A percentile compares a stretch with the other conserved stretches of the same genome.
phyloP scores from a whole-genome alignment of 2,888 invertebrate species.

The Campoplex nolae region DNA sequence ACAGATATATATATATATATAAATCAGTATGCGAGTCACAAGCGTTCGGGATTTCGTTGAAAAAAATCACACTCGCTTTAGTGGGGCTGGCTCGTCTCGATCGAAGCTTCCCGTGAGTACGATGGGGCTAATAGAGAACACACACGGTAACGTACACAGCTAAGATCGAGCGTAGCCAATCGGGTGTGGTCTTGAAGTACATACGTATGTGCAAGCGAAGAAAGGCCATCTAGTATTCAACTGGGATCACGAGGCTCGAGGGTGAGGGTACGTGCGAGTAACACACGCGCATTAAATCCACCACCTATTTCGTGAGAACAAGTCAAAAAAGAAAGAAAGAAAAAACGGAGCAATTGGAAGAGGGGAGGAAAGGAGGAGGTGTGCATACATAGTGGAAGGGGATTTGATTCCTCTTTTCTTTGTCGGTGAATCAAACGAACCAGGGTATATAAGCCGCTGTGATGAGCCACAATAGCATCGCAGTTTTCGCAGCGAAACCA shows the following conservation, averaged over 20 bases:
- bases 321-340: background rate
- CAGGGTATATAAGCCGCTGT: conserved; percentile 78
- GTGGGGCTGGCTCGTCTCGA: conserved; percentile 44
- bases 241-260: conserved; percentile 50
- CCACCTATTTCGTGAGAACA: conserved; percentile 45
- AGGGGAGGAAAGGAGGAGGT: conserved; percentile 5
- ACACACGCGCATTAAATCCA: conserved; percentile 38
- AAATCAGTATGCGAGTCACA: conserved; percentile 56
- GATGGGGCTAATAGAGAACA: conserved; percentile 39
- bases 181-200: conserved; percentile 71
- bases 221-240: conserved; percentile 76
- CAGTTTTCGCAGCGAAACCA: conserved; percentile 76
- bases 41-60: conserved; percentile 52
- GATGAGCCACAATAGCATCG: conserved; percentile 72
- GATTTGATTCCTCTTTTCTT: conserved; percentile 48
- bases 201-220: conserved; percentile 45
- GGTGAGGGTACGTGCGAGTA: conserved; percentile 56
- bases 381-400: conserved; percentile 1
- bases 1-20: background rate
- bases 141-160: background rate
- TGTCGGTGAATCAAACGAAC: conserved; percentile 67
- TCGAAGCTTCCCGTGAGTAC: conserved; percentile 57
- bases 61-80: conserved; percentile 48
- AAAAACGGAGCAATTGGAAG: background rate
- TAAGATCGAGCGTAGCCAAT: conserved; percentile 60